phyloP scores from a whole-genome alignment of 2,888 invertebrate genomes.

The Tipula unca region DNA sequence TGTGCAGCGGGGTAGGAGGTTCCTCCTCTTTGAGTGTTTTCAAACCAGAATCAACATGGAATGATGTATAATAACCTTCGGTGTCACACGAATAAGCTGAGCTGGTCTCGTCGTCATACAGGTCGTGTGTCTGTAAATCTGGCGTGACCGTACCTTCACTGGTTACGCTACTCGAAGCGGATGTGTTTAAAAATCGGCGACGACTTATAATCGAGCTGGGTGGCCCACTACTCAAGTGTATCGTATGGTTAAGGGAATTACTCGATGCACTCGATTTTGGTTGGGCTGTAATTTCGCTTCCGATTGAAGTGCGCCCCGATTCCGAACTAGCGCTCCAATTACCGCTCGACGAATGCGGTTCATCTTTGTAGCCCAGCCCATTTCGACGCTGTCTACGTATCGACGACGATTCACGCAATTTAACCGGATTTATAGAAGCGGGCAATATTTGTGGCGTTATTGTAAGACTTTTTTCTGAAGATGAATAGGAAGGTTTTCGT shows the following conservation, averaged over 20 bases:
- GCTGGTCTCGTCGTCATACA: conserved; percentile 78
- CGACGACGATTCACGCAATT: conserved; percentile 65
- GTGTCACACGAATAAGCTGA: conserved; percentile 94
- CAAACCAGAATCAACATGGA: conserved; percentile 91
- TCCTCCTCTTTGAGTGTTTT: conserved; percentile 74
- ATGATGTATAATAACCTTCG: conserved; percentile 96
- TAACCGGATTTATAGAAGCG: conserved; percentile 47
- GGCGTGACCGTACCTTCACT: conserved; percentile 80
- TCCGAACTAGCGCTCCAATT: conserved; percentile 94
- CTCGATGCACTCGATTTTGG: conserved; percentile 64
- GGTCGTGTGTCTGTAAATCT: conserved; percentile 65
- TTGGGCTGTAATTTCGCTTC: conserved; percentile 66
- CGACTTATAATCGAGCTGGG: conserved; percentile 63
- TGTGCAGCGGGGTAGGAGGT: conserved; percentile 64
- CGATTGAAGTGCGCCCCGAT: conserved; percentile 76
- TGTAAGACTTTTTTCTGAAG: conserved; percentile 61
- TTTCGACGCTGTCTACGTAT: conserved; percentile 58
- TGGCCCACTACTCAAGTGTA: conserved; percentile 45
- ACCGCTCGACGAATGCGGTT: conserved; percentile 82
- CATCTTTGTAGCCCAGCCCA: conserved; percentile 56
- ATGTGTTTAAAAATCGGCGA: conserved; percentile 59
- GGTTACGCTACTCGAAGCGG: conserved; percentile 73
- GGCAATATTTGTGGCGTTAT: conserved; percentile 40
- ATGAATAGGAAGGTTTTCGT: conserved; percentile 70
- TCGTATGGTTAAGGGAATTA: conserved; percentile 56